These are phyloP conservation scores for Lipotes vexillifer DNA, from an alignment of 2,113 vertebrate genomes.

Conservation along the genomic window DNA sequence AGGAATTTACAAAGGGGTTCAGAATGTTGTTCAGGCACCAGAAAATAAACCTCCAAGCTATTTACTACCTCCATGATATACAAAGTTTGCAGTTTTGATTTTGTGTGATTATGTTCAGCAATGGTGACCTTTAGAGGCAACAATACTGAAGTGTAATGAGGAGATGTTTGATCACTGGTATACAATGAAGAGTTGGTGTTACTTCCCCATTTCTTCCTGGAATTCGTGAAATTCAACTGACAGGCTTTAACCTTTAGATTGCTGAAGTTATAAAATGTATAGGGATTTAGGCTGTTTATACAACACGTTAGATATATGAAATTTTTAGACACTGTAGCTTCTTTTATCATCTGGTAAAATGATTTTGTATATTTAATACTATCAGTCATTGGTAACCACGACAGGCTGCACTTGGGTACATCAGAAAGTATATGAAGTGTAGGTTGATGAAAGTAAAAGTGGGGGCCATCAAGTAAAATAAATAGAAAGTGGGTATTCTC, in stretches of 20 bases:
- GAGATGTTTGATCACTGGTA: constrained; percentile 94
- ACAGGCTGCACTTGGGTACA: constrained; percentile 32
- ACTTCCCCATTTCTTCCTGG: constrained; percentile 82
- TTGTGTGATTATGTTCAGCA: constrained; percentile 99
- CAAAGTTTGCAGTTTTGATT: constrained; percentile 99
- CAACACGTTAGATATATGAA: constrained; percentile 79
- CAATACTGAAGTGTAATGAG: constrained; percentile 99
- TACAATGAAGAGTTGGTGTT: constrained; percentile 90
- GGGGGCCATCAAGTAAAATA: constrained; percentile 1
- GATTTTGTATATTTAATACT: constrained; percentile 74
- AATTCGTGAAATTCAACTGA: constrained; percentile 86
- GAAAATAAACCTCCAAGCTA: constrained; percentile 95
- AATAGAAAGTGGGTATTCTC: constrained; percentile 43
- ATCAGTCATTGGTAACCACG: constrained; percentile 18
- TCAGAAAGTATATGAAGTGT: constrained; percentile 45
- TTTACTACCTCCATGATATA: constrained; percentile 98
- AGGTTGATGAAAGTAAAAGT: constrained; percentile 26
- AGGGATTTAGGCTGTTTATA: constrained; percentile 85
- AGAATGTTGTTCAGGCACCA: constrained; percentile 89
- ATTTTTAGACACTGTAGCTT: constrained; percentile 78
- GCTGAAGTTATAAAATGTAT: constrained; percentile 80
- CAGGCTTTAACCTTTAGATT: constrained; percentile 87
- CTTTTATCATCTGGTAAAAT: constrained; percentile 42
- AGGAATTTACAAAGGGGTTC: constrained; percentile 88
- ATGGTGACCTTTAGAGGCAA: constrained; percentile 99